Conservation (phyloP, 2,113 vertebrate species). For the Catharus minimus region DNA sequence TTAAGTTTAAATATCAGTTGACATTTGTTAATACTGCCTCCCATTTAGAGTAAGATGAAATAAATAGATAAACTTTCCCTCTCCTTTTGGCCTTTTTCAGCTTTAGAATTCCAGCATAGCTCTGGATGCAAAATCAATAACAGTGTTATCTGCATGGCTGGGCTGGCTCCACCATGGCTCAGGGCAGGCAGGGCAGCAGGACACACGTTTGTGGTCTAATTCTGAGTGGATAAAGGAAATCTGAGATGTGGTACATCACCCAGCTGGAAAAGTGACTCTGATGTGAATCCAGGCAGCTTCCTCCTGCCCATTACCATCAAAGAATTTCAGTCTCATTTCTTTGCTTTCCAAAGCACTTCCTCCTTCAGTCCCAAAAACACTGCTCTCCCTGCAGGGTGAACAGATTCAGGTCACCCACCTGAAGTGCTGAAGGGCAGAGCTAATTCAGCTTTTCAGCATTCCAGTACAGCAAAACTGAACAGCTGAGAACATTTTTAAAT, state of each 20-base stretch:
- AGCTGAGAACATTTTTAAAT: not conserved
- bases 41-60: not conserved
- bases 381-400: not conserved
- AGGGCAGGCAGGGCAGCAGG: not conserved
- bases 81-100: not conserved
- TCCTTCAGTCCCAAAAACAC: not conserved
- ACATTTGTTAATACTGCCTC: not conserved
- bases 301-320: not conserved
- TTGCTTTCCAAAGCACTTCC: not conserved
- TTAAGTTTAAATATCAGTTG: not conserved
- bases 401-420: not conserved
- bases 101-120: not conserved
- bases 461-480: not conserved
- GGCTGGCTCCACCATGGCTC: accelerated
- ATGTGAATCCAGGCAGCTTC: accelerated
- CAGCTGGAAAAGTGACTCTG: not conserved
- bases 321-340: not conserved
- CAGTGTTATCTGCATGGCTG: not conserved
- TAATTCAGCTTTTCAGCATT: not conserved
- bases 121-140: not conserved
- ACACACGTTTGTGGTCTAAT: accelerated
- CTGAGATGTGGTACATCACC: not conserved
- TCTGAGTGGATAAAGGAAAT: not conserved
- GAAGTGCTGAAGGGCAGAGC: not conserved
- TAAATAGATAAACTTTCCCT: not conserved